Conservation (phyloP, 2,888 invertebrate genomes). For the Trilocha varians region DNA sequence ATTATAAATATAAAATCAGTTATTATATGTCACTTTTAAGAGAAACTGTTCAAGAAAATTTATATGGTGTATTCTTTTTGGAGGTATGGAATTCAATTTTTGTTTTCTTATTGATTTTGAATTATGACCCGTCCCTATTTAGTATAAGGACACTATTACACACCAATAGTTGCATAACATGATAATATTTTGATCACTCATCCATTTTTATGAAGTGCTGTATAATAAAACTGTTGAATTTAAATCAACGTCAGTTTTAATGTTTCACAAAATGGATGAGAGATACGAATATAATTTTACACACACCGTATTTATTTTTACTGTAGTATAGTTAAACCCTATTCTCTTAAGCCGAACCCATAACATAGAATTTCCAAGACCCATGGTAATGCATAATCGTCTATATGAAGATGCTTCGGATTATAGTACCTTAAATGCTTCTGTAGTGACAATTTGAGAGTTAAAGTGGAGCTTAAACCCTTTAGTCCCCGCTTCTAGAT, state of each 20-base stretch:
- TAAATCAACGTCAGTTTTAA: too few species aligned
- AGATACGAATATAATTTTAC: neutral
- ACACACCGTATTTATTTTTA: constrained; percentile 18
- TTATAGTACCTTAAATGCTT: constrained; percentile 45
- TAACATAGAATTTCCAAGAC: constrained; percentile 50
- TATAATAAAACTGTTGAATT: too few species aligned
- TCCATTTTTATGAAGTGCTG: too few species aligned
- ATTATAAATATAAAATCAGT: neutral
- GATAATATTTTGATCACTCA: too few species aligned
- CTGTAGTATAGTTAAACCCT: constrained; percentile 55
- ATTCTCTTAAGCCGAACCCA: constrained; percentile 71
- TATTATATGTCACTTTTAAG: constrained; percentile 6
- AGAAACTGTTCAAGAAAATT: constrained; percentile 4
- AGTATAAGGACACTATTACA: constrained; percentile 13
- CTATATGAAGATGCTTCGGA: constrained; percentile 49
- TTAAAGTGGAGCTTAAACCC: constrained; percentile 51
- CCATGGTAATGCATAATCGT: constrained; percentile 45
- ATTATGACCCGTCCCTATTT: constrained; percentile 35
- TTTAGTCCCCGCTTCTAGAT: constrained; percentile 55
- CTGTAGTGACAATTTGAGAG: constrained; percentile 35
- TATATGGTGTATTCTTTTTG: constrained; percentile 30
- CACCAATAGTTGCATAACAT: neutral
- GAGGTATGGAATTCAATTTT: constrained; percentile 40
- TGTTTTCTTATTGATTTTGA: constrained; percentile 16
- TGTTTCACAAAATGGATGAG: neutral